Evolutionary conservation across 2,888 invertebrate species (phyloP), one percentile per base, ranked within the genome.

Genomic region (Heliconius hortense): DNA sequence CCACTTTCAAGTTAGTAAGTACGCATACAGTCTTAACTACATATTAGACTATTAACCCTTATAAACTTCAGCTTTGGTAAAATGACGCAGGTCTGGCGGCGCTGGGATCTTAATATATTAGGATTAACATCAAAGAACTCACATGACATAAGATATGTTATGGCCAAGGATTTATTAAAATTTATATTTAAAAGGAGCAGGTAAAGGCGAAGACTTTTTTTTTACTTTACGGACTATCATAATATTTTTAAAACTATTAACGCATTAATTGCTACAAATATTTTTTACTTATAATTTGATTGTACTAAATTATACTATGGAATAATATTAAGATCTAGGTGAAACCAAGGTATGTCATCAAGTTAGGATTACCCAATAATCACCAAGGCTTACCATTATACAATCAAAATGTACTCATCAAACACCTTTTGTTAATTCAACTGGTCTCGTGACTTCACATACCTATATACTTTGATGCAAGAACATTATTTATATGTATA

Each of bases 361-460:
- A 11, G 4, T 13, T 64, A 35, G 26, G 24, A 24, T 24, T 39
- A 64, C n/a, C 18, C n/a, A 15, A 69, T 48, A 53, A 69, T 69
- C 13, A n/a, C 53, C 26, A 56, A 48, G 18, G 18, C 1, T 13
- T n/a, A 53, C n/a, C 21, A 53, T 31, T 2, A 60, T 28, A 39
- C 60, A 62, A 43, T 66, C 66, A n/a, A 71, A 21, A 56, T 5
- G 13, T 15, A 69, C 35, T 31, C 7, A 24, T 35, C 56, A 69
- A 59, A 67, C 73, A 66, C 28, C 73, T 73, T 67, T 53, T 53
- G 56, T 67, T 15, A 35, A 53, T 35, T 35, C 43, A 60, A 28
- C 67, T 68, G 43, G 26, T 28, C 62, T 62, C 68, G 68, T 74
- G 62, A 74, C 68, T 62, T 60, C 43, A 68, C n/a, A 56, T 39